Evolutionary conservation across 2,797 vertebrate genomes (phyloP).

Genomic region (Mus spretus): DNA sequence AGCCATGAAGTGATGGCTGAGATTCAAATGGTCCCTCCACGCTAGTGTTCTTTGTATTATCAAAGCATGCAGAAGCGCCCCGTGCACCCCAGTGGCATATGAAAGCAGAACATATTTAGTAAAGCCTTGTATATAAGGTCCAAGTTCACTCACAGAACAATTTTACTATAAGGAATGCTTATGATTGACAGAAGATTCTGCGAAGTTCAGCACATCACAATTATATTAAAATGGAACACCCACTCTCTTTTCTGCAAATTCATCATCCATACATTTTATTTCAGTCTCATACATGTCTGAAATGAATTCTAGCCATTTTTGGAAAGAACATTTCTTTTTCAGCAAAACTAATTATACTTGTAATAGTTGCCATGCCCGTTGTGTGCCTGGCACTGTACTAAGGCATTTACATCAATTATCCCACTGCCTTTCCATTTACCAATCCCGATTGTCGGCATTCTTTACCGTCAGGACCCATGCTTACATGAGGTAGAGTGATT

Average conservation of each 20-base stretch:
- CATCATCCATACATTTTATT: constrained; percentile 75
- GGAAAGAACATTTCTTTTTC: constrained; percentile 75
- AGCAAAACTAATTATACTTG: constrained; percentile 71
- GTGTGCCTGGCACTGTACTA: not conserved
- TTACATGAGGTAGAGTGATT: not conserved
- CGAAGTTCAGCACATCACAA: constrained; percentile 61
- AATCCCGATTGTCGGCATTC: not conserved
- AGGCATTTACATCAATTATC: constrained; percentile 30
- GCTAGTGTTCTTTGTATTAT: not conserved
- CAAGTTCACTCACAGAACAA: constrained; percentile 63
- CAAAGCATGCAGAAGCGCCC: not conserved
- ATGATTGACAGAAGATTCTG: constrained; percentile 67
- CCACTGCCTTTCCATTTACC: not conserved
- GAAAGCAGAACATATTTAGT: constrained; percentile 29
- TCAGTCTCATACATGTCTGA: constrained; percentile 71
- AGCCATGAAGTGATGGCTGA: not conserved
- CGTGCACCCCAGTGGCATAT: not conserved
- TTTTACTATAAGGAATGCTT: constrained; percentile 64
- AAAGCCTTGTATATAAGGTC: constrained; percentile 23
- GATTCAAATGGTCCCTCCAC: constrained; percentile 17
- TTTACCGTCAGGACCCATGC: not conserved
- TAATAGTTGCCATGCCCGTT: constrained; percentile 49
- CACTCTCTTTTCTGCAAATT: constrained; percentile 74
- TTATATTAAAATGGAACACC: constrained; percentile 81
- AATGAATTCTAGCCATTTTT: constrained; percentile 70